Evolutionary conservation across 1,140 invertebrate genomes (phyloP).

Genomic region (Penaeus vannamei): DNA sequence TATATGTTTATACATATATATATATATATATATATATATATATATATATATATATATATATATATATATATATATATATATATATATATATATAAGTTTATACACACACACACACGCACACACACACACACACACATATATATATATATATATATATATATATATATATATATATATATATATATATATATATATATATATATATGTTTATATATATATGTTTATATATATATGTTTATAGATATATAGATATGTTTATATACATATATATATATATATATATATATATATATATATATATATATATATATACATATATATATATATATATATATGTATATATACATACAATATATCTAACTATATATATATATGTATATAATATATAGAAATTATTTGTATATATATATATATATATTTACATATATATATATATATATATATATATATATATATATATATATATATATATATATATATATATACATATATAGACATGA

Average conservation of each 20-base stretch:
- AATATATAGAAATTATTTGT: too few species aligned
- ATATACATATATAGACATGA: too few species aligned
- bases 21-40: conserved; percentile 16
- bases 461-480: conserved; percentile 2
- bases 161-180: neutral
- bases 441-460: neutral
- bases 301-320: neutral
- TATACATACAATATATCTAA: too few species aligned
- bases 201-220: too few species aligned
- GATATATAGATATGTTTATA: too few species aligned
- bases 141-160: neutral
- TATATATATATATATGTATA: too few species aligned
- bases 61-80: conserved; percentile 16
- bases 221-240: too few species aligned
- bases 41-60: conserved; percentile 16
- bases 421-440: too few species aligned
- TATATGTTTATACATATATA: too few species aligned
- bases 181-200: neutral
- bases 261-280: conserved; percentile 8
- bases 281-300: neutral
- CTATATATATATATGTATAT: too few species aligned
- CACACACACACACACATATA: conserved; percentile 14
- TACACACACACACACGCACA: conserved; percentile 11
- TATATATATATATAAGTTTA: too few species aligned
- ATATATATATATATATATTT: too few species aligned